Base-by-base conservation (phyloP, 2,797 vertebrate species). In the Anguilla marmorata region DNA sequence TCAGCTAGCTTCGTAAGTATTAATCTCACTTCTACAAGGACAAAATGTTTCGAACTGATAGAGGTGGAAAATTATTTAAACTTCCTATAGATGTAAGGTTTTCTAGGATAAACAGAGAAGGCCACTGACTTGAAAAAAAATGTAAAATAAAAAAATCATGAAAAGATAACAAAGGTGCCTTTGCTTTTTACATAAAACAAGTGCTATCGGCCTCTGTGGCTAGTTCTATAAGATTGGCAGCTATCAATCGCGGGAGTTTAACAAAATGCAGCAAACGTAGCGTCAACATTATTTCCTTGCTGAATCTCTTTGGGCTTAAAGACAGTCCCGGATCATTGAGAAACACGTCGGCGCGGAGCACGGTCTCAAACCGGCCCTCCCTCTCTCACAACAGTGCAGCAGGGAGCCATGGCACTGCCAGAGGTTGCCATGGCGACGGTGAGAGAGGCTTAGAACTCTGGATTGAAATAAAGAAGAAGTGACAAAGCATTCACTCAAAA, bases 401-500 rank as follows among this genome's bases (percentile, higher is more conserved):
- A 56, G 52, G 84, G 56, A 56, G 33, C 84, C 84, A 7, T 24
- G 33, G 54, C 30, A 33, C 84, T 85, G 52, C 52, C 8, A 45
- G 33, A 2, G 56, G 85, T 86, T 86, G 60, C 85, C 58, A 66
- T 69, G 41, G 45, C 19, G 63, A 33, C 4, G 52, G 87, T 33
- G 48, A 83, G 82, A 84, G 74, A 12, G 82, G 79, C 86, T 87
- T 50, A 82, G 79, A 37, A 45, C n/a, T 24, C 80, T 41, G 50
- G 48, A 11, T 50, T 41, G 60, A 52, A 54, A n/a, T 56, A 45
- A 82, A 58, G 54, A 84, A 50, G 87, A 86, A 63, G 85, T 86
- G 85, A 63, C 60, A 69, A 72, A 88, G 84, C 60, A 63, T 88
- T 84, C 60, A 82, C 24, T 54, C 24, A 30, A 30, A 83, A n/a